Evolutionary conservation across 23 tunicate species (phyloP).

Genomic region (Phallusia fumigata): DNA sequence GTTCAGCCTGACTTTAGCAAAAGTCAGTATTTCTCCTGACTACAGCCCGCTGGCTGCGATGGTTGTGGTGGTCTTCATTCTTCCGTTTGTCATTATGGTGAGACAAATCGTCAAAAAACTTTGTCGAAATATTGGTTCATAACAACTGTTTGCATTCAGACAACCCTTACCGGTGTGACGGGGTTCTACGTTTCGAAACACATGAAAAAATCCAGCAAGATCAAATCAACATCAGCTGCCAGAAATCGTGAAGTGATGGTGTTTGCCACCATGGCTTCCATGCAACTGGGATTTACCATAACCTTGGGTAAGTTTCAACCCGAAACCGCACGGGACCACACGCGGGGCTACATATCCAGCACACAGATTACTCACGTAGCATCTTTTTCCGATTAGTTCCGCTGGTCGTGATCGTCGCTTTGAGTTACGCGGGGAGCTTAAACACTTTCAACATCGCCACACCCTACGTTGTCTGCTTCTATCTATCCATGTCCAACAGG

Average conservation of each 20-base stretch:
- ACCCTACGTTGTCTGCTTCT: neutral
- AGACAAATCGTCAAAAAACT: neutral
- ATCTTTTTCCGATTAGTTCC: neutral
- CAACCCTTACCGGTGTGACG: neutral
- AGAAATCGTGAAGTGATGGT: slow-evolving; percentile 6
- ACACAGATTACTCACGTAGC: too few species aligned
- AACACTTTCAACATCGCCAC: neutral
- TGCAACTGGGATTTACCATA: slow-evolving; percentile 9
- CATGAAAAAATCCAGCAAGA: slow-evolving; percentile 6
- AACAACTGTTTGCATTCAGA: neutral
- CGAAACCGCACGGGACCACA: neutral
- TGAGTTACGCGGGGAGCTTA: neutral
- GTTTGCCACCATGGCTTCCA: neutral
- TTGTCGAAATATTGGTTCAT: neutral
- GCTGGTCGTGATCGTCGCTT: neutral
- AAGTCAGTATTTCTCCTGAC: neutral
- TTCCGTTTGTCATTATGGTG: neutral
- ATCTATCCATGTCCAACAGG: neutral
- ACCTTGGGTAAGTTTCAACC: slow-evolving; percentile 2
- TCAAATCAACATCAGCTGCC: neutral
- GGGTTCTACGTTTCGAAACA: neutral
- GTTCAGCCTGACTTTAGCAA: neutral
- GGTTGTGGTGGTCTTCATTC: neutral
- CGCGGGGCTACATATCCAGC: too few species aligned
- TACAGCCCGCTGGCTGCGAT: neutral